Evolutionary conservation across 2,113 vertebrate species (phyloP), one percentile per base, ranked within the genome.

Genomic region (Ailuropoda melanoleuca): DNA sequence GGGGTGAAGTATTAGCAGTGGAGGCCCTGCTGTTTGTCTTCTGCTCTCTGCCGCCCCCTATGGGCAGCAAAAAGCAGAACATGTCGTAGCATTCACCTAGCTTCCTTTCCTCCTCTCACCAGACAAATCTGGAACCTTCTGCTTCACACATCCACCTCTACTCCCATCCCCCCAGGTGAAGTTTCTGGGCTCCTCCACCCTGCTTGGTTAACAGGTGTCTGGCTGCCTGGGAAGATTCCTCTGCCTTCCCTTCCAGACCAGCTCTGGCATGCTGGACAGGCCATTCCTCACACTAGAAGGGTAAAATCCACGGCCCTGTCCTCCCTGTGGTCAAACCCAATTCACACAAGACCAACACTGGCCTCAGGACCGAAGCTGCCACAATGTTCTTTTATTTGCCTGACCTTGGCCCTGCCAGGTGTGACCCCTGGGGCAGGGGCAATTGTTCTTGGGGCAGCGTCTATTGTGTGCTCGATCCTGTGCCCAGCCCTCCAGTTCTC

Each of bases 11-110:
- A 53, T 0, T 31, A n/a, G 6, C 43, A 34, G 12, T 1, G 13
- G 85, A 80, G 74, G 58, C 10, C 55, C 62, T 34, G 4, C 24
- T n/a, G 1, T 48, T 64, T 56, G 56, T 88, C 64, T 70, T 75
- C 68, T 90, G 92, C 88, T 90, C 93, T 97, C 88, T 97, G 84
- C 23, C 39, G 7, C 84, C 84, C 90, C 84, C 95, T 97, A 23
- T 86, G 10, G 80, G 80, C 24, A 75, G 9, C 77, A 95, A 68
- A 18, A 34, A 77, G 93, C 43, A 23, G n/a, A 87, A 43, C 62
- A n/a, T 6, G 43, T 88, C 77, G 48, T 13, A 24, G 5, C 0
- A 0, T 21, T 39, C 17, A 19, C 46, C 72, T 55, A n/a, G 5
- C 48, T 62, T 87, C 48, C 74, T 56, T 39, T 34, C 34, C 6